phyloP scores from a whole-genome alignment of 2,888 invertebrate genomes.

The Lithophane ornitopus region DNA sequence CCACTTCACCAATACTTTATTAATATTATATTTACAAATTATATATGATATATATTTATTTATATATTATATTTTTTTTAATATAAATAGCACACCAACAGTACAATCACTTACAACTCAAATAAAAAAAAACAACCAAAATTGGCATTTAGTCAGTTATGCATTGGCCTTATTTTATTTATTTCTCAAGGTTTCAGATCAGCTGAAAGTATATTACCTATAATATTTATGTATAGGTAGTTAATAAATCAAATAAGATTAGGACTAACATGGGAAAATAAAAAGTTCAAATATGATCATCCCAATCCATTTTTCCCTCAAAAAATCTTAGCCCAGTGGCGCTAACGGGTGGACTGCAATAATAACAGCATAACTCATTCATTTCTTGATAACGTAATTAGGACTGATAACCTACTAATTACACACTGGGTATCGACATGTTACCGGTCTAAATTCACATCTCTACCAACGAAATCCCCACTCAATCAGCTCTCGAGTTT shows the following conservation, averaged over 20 bases:
- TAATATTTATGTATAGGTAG: not conserved
- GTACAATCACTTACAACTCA: not conserved
- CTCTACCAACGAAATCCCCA: slow-evolving; percentile 37
- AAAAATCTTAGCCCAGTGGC: not conserved
- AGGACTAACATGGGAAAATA: not conserved
- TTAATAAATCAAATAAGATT: not conserved
- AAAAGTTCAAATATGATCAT: not conserved
- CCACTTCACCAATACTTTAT: not conserved
- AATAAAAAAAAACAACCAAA: not conserved
- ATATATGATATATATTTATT: too few relatives aligned
- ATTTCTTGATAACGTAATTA: not conserved
- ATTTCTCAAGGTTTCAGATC: not conserved
- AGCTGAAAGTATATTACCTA: not conserved
- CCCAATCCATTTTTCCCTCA: not conserved
- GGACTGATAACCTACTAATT: too few relatives aligned
- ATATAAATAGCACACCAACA: not conserved
- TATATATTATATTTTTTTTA: too few relatives aligned
- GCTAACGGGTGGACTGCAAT: not conserved
- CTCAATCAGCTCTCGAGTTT: slow-evolving; percentile 36
- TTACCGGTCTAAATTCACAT: slow-evolving; percentile 14
- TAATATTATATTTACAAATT: too few relatives aligned
- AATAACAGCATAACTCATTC: not conserved
- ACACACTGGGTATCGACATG: slow-evolving; percentile 4
- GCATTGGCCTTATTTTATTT: not conserved
- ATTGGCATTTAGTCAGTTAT: not conserved